Conservation (phyloP, 2,888 invertebrate species). For the Rhingia rostrata region DNA sequence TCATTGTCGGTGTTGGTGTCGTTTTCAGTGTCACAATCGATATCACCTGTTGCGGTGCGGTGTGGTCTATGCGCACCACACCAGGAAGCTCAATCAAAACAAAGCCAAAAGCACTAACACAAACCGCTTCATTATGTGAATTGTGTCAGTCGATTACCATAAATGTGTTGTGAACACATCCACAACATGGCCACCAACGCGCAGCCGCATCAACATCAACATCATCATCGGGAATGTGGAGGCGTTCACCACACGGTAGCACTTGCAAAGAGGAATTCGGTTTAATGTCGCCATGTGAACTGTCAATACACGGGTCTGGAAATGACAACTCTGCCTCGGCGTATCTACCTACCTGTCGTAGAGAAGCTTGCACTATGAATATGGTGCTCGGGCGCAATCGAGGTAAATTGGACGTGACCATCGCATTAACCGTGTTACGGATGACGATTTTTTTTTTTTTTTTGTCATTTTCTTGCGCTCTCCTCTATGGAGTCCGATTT, state of each 20-base stretch:
- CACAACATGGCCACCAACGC: conserved; percentile 18
- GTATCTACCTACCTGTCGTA: conserved; percentile 68
- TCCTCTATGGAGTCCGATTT: conserved; percentile 48
- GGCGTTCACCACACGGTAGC: conserved; percentile 65
- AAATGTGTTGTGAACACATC: conserved; percentile 75
- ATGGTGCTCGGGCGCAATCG: conserved; percentile 47
- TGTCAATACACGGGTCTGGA: conserved; percentile 57
- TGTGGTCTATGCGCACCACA: conserved; percentile 47
- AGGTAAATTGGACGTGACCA: conserved; percentile 75
- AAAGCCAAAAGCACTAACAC: conserved; percentile 24
- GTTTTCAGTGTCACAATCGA: not conserved
- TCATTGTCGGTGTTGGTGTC: not conserved
- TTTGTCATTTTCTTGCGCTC: not conserved
- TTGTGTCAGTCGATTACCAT: conserved; percentile 82
- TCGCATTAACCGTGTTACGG: conserved; percentile 75
- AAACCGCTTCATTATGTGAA: conserved; percentile 78
- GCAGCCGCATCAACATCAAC: conserved; percentile 43
- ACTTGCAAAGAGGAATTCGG: conserved; percentile 46
- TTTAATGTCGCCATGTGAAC: conserved; percentile 72
- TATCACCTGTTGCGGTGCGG: conserved; percentile 33
- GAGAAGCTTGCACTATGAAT: not conserved
- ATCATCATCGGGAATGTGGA: conserved; percentile 61
- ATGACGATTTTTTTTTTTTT: conserved; percentile 50
- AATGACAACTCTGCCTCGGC: conserved; percentile 65
- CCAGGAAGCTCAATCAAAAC: conserved; percentile 62